Conservation (phyloP, 2,113 vertebrate genomes). For the Petrocephalus microphthalmus region DNA sequence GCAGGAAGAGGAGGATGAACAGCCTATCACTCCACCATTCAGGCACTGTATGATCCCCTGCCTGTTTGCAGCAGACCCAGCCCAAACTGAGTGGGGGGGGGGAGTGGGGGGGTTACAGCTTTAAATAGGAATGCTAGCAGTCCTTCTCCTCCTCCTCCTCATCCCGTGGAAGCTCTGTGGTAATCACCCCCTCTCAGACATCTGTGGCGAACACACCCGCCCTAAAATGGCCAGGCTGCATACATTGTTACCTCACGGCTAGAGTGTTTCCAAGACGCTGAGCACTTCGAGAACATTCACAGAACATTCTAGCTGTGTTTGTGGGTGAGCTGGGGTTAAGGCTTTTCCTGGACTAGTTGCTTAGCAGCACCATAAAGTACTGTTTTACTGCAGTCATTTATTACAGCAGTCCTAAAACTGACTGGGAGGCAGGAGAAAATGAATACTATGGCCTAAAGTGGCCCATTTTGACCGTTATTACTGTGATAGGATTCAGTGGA, state of each 20-base stretch:
- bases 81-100: slow-evolving; percentile 47
- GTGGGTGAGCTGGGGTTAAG: slow-evolving; percentile 17
- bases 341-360: slow-evolving; percentile 31
- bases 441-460: slow-evolving; percentile 15
- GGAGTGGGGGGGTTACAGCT: slow-evolving; percentile 55
- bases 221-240: slow-evolving; percentile 33
- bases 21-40: slow-evolving; percentile 63
- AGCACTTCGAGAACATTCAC: not conserved
- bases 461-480: not conserved
- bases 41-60: slow-evolving; percentile 56
- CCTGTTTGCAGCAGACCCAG: slow-evolving; percentile 61
- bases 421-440: slow-evolving; percentile 38
- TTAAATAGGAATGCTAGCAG: slow-evolving; percentile 67
- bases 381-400: slow-evolving; percentile 49
- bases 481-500: not conserved
- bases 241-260: slow-evolving; percentile 27
- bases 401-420: slow-evolving; percentile 35
- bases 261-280: not conserved
- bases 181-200: slow-evolving; percentile 60
- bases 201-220: slow-evolving; percentile 50
- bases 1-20: slow-evolving; percentile 41
- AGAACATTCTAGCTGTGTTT: slow-evolving; percentile 14
- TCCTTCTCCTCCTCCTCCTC: slow-evolving; percentile 64
- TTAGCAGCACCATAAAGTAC: slow-evolving; percentile 44
- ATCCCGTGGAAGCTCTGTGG: slow-evolving; percentile 63